Conservation (phyloP, 1,140 invertebrate species). For the Cotesia typhae region DNA sequence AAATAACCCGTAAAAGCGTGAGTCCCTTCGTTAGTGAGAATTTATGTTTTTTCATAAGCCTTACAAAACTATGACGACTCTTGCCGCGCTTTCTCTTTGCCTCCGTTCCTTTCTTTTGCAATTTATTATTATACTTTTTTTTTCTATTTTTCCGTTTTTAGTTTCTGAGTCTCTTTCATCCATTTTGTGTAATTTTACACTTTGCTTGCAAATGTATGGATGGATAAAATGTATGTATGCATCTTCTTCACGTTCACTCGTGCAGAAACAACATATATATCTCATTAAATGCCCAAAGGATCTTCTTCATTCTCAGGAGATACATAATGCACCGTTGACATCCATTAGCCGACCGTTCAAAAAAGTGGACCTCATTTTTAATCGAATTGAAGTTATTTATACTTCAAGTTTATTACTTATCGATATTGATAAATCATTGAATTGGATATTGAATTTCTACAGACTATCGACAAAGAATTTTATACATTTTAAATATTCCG, state of each 20-base stretch:
- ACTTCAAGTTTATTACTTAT: too few species aligned
- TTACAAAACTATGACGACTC: constrained; percentile 23
- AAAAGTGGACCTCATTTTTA: background rate
- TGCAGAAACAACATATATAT: background rate
- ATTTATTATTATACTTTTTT: constrained; percentile 5
- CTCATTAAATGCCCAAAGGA: background rate
- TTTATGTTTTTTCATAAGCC: constrained; percentile 29
- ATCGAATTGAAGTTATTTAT: too few species aligned
- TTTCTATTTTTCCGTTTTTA: background rate
- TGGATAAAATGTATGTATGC: background rate
- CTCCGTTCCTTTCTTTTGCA: background rate
- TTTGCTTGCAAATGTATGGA: background rate
- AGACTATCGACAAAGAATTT: too few species aligned
- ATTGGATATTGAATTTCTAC: too few species aligned
- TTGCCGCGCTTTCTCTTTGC: constrained; percentile 4
- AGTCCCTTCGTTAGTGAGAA: constrained; percentile 32
- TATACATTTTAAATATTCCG: too few species aligned
- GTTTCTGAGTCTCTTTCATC: background rate
- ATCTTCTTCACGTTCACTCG: background rate
- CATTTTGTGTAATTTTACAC: too few species aligned
- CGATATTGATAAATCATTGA: too few species aligned
- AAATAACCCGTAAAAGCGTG: constrained; percentile 33
- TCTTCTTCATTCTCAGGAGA: background rate
- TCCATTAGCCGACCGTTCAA: background rate
- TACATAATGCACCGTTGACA: too few species aligned